Percentiles rank a stretch among this genome's conserved stretches.
These are phyloP conservation scores for Neodiprion lecontei DNA, from an alignment of 1,140 invertebrate genomes.

Conservation along the genomic window DNA sequence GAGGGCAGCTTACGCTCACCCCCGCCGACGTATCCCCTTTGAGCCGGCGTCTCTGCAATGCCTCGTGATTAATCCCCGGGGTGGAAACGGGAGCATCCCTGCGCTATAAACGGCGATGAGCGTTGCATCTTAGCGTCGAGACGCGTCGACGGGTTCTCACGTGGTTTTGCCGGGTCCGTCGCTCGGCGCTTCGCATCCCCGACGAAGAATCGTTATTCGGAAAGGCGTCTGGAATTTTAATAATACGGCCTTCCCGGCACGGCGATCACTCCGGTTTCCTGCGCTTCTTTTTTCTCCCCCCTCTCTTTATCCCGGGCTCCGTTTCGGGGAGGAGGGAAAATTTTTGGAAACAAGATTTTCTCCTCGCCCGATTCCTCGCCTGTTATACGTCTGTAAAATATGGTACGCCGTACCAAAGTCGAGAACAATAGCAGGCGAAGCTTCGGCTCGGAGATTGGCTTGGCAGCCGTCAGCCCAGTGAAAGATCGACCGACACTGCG, in stretches of 20 bases:
- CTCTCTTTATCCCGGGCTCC: slow-evolving; percentile 29
- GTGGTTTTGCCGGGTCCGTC: slow-evolving; percentile 30
- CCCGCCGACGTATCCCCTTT: slow-evolving; percentile 43
- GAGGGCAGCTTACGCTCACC: background rate
- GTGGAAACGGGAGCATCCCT: slow-evolving; percentile 39
- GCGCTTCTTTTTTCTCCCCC: background rate
- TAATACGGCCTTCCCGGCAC: slow-evolving; percentile 35
- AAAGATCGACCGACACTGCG: background rate
- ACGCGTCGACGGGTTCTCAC: slow-evolving; percentile 4
- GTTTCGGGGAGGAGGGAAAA: slow-evolving; percentile 23
- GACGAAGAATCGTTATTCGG: slow-evolving; percentile 45
- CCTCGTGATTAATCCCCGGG: slow-evolving; percentile 55
- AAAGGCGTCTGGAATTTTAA: slow-evolving; percentile 49
- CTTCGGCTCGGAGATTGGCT: too few relatives aligned
- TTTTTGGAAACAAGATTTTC: background rate
- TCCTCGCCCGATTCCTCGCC: too few relatives aligned
- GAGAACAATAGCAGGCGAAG: too few relatives aligned
- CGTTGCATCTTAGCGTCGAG: slow-evolving; percentile 24
- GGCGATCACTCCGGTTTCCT: slow-evolving; percentile 12
- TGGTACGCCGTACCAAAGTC: too few relatives aligned
- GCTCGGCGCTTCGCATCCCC: slow-evolving; percentile 25
- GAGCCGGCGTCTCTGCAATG: slow-evolving; percentile 50
- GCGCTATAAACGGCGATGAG: slow-evolving; percentile 35
- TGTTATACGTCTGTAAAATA: too few relatives aligned
- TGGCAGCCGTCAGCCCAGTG: too few relatives aligned